Evolutionary conservation across 2,113 vertebrate genomes (phyloP).

Genomic region (Halichoeres trimaculatus): DNA sequence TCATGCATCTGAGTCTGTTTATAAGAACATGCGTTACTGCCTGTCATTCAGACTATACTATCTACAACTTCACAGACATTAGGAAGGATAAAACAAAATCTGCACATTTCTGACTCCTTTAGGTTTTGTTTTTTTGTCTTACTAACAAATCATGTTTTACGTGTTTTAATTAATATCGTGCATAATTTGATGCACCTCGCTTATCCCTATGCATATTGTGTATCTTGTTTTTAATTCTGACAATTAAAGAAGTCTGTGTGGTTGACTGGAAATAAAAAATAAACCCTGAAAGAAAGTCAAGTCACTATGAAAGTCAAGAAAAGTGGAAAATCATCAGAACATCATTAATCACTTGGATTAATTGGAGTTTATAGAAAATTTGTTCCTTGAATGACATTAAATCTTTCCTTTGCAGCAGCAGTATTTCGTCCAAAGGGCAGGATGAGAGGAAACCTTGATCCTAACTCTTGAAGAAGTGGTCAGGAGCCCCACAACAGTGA

Average conservation of each 20-base stretch:
- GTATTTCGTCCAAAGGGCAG: slow-evolving; percentile 3
- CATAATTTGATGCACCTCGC: neutral
- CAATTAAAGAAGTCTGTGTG: no score
- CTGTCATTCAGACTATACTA: neutral
- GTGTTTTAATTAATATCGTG: neutral
- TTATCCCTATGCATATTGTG: neutral
- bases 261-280: neutral
- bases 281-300: neutral
- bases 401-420: neutral
- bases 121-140: neutral
- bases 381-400: neutral
- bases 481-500: slow-evolving; percentile 28
- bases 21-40: neutral
- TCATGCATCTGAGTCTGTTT: neutral
- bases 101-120: no score
- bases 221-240: neutral
- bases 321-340: neutral
- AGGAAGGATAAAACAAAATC: no score
- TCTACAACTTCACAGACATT: no score
- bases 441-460: slow-evolving; percentile 14
- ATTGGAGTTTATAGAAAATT: neutral
- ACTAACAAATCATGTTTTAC: neutral
- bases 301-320: neutral
- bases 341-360: slow-evolving; percentile 12
- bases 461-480: slow-evolving; percentile 36